These are phyloP conservation scores for Amyelois transitella DNA, from an alignment of 1,140 invertebrate genomes.

Conservation along the genomic window DNA sequence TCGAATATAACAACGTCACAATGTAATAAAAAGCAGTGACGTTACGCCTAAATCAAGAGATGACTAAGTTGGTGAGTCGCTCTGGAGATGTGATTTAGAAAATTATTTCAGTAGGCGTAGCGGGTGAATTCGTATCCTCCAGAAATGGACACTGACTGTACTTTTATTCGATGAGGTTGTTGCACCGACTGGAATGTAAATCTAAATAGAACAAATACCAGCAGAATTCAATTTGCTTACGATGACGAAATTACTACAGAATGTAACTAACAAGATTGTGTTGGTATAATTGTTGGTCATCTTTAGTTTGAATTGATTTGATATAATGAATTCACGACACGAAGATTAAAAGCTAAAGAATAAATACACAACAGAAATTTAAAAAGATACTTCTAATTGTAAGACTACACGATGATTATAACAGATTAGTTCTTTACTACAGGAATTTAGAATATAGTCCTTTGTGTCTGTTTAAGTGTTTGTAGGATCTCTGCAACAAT, in stretches of 20 bases:
- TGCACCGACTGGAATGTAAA: conserved; percentile 9
- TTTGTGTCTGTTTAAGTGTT: no score
- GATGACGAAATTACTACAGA: no score
- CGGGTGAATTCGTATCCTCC: conserved; percentile 44
- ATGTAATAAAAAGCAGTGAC: background rate
- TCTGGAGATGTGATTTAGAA: conserved; percentile 50
- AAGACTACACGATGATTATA: no score
- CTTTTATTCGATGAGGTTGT: conserved; percentile 33
- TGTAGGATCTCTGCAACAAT: no score
- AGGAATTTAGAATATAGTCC: no score
- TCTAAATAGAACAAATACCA: background rate
- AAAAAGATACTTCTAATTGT: no score
- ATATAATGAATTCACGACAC: no score
- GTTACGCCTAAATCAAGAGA: conserved; percentile 9
- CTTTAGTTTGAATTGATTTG: no score
- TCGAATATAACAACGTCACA: background rate
- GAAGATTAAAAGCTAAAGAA: no score
- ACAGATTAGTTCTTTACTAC: no score
- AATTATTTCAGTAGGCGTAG: conserved; percentile 49
- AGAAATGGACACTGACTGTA: conserved; percentile 50
- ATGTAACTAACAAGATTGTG: background rate
- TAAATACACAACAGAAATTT: no score
- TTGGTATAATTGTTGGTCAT: no score
- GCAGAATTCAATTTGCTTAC: background rate
- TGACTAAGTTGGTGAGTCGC: conserved; percentile 47